Percentiles rank a stretch among this genome's conserved stretches.
phyloP scores from a whole-genome alignment of 92 coral and sea anemone genomes.

The Phenganax subtilis region DNA sequence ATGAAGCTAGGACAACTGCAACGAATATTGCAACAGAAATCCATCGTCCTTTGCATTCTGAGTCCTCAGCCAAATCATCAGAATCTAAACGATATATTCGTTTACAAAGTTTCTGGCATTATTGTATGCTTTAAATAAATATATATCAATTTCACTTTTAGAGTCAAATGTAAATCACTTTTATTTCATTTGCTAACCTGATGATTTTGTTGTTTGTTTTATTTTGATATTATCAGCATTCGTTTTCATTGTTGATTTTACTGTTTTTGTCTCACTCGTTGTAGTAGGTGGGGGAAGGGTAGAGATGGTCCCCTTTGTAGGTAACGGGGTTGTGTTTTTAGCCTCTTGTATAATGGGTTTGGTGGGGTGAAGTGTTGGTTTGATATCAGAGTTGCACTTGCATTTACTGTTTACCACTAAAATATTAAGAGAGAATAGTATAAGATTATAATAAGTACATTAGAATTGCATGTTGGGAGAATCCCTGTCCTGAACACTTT shows the following conservation, averaged over 20 bases:
- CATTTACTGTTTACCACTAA: slow-evolving; percentile 8
- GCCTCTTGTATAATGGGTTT: background rate
- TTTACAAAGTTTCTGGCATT: background rate
- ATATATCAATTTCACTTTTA: background rate
- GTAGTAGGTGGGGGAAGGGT: background rate
- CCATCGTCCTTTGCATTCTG: background rate
- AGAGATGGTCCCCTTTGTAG: background rate
- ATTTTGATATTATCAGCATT: background rate
- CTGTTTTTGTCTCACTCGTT: background rate
- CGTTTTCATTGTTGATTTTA: background rate
- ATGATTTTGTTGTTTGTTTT: background rate
- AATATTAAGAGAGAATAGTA: background rate
- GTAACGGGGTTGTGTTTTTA: background rate
- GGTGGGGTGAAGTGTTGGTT: slow-evolving; percentile 4
- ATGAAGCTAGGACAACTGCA: background rate
- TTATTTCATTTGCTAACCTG: background rate
- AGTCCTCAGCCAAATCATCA: background rate
- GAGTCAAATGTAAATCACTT: background rate
- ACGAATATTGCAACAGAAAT: background rate
- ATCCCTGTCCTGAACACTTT: background rate
- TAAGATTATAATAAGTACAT: no score
- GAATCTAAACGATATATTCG: background rate
- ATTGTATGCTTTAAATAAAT: background rate
- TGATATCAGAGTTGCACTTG: background rate
- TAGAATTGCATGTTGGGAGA: no score